Conservation (phyloP, 2,797 vertebrate genomes). For the Hydrophis major region DNA sequence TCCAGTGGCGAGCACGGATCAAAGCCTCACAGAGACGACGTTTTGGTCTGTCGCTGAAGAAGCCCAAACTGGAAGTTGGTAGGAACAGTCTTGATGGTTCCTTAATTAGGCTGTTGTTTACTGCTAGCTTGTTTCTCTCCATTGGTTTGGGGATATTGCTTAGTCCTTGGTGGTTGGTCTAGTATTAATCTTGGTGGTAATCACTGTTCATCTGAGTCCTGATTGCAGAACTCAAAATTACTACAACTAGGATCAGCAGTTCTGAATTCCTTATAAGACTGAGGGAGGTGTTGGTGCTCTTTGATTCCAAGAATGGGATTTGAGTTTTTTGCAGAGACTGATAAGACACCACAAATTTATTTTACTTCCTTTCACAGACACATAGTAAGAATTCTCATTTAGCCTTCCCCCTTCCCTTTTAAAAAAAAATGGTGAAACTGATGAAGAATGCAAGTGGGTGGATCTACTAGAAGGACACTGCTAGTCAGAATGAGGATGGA, state of each 20-base stretch:
- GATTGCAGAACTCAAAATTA: background rate
- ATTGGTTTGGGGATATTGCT: background rate
- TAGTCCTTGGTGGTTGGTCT: background rate
- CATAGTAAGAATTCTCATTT: background rate
- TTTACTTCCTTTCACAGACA: background rate
- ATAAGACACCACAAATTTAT: background rate
- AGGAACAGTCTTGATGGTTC: background rate
- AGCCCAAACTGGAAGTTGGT: too few relatives aligned
- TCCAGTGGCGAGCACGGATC: too few relatives aligned
- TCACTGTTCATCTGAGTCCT: background rate
- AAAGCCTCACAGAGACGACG: too few relatives aligned
- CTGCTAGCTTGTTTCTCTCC: background rate
- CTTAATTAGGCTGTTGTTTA: background rate
- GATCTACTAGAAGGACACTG: background rate
- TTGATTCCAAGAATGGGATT: background rate
- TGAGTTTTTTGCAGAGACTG: background rate
- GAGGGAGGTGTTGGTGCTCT: background rate
- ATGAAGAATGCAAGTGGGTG: background rate
- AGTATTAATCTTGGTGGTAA: background rate
- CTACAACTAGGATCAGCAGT: background rate
- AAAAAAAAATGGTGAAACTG: background rate
- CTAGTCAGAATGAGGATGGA: background rate
- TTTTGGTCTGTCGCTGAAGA: too few relatives aligned
- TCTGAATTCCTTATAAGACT: background rate
- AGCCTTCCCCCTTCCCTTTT: background rate